A percentile compares a stretch with the other conserved stretches of the same genome.
phyloP scores from a whole-genome alignment of 2,113 vertebrate genomes.

The Anolis sagrei region DNA sequence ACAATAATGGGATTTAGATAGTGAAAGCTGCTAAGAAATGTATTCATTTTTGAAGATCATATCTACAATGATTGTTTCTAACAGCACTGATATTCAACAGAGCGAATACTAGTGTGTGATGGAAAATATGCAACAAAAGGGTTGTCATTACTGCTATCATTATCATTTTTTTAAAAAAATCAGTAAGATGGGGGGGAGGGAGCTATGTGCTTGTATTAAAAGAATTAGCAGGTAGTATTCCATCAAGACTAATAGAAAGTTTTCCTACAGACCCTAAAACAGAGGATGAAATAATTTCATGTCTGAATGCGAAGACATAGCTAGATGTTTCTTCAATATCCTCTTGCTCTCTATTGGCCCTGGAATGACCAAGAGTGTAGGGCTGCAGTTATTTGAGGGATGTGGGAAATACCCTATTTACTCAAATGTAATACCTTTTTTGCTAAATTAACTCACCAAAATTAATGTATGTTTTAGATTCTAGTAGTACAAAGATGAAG shows the following conservation, averaged over 20 bases:
- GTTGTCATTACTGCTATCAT: too few species aligned
- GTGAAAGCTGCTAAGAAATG: neutral
- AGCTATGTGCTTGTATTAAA: neutral
- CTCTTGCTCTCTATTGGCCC: too few species aligned
- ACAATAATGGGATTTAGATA: rapidly evolving
- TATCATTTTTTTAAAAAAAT: neutral
- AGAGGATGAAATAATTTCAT: neutral
- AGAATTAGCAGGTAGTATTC: neutral
- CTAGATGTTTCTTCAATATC: too few species aligned
- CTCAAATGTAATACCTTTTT: too few species aligned
- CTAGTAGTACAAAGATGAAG: too few species aligned
- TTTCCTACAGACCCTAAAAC: neutral
- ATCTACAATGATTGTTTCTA: too few species aligned
- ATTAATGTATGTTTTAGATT: too few species aligned
- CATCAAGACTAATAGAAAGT: neutral
- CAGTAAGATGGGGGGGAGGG: neutral
- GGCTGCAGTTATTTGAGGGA: too few species aligned
- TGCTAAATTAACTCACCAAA: too few species aligned
- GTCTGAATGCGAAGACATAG: too few species aligned
- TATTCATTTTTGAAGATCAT: neutral
- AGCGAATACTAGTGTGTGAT: rapidly evolving
- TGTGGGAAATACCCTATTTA: too few species aligned
- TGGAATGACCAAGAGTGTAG: too few species aligned
- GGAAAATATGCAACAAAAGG: neutral
- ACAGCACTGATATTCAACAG: neutral